These are phyloP conservation scores for Ceratina calcarata DNA, from an alignment of 1,140 invertebrate genomes.

Conservation along the genomic window DNA sequence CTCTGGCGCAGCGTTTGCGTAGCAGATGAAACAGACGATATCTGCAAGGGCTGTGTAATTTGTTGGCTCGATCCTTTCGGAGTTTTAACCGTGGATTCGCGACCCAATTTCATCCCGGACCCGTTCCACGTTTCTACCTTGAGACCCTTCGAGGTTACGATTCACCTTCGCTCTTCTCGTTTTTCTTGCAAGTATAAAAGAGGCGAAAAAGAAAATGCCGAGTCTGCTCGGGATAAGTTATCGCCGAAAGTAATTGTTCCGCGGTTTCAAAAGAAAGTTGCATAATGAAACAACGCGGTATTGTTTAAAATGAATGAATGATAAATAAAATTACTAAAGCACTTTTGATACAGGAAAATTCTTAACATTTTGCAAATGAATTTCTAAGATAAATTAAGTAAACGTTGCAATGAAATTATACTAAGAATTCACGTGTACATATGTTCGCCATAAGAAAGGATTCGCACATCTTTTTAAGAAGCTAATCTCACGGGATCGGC, in stretches of 20 bases:
- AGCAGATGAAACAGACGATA: not conserved
- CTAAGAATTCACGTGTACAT: not conserved
- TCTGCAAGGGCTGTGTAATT: not conserved
- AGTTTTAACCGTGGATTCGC: not conserved
- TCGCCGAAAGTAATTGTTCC: conserved; percentile 34
- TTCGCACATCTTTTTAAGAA: not conserved
- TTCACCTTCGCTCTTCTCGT: conserved; percentile 27
- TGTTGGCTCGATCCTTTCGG: not conserved
- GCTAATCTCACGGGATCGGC: not conserved
- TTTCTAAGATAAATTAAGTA: too few relatives aligned
- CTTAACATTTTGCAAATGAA: too few relatives aligned
- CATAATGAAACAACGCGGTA: not conserved
- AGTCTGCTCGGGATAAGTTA: not conserved
- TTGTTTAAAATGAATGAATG: too few relatives aligned
- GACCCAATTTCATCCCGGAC: conserved; percentile 22
- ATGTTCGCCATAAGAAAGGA: not conserved
- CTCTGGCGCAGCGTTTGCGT: not conserved
- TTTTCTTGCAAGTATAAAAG: not conserved
- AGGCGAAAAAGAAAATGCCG: not conserved
- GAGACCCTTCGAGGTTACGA: conserved; percentile 32
- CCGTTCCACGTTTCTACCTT: conserved; percentile 13
- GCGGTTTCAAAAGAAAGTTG: not conserved
- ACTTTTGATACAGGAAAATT: too few relatives aligned
- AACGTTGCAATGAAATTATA: not conserved
- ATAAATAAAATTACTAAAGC: too few relatives aligned